Base-by-base conservation (phyloP, 2,888 invertebrate species). In the Melieria omissa region DNA sequence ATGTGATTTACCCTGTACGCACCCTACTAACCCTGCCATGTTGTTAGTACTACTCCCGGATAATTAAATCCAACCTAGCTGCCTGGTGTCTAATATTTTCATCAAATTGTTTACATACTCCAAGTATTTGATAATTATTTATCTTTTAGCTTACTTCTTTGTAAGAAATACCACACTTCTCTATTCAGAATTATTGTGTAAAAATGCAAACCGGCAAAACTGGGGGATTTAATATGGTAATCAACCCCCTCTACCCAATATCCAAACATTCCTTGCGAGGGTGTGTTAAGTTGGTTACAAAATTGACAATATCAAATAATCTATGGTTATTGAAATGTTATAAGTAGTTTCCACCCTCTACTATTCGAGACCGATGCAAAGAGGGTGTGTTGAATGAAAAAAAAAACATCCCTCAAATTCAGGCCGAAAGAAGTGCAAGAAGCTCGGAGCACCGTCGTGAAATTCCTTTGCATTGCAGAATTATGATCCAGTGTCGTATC, bases 241-340 rank as follows among this genome's bases (percentile, higher is more conserved):
- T 52, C 52, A 14, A 52, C 14, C 14, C 6, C 9, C 8, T n/a
- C 14, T 52, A 12, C 52, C 14, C 14, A 52, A 52, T n/a, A n/a
- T 52, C 52, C 52, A 52, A 12, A 52, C 12, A 52, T 52, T 52
- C 52, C 14, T 52, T 52, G 14, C 52, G 12, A 52, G 52, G 52
- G 52, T 52, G 52, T 52, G 52, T 52, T n/a, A 52, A 52, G 14
- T 8, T 8, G 52, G 5, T 5, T 52, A 52, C n/a, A 52, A 52
- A 52, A 52, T 52, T 52, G 52, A 52, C 52, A 52, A 9, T 52
- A 52, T 52, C 14, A 52, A 52, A 52, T 52, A 52, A n/a, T 52
- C 52, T 52, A n/a, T 52, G 4, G 52, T 52, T 52, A 52, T 52
- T 52, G 52, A 52, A 52, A 52, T 52, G 52, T 5, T n/a, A 6